Evolutionary conservation across 2,888 invertebrate genomes (phyloP), one percentile per base, ranked within the genome.

Genomic region (Campoplex nolae): DNA sequence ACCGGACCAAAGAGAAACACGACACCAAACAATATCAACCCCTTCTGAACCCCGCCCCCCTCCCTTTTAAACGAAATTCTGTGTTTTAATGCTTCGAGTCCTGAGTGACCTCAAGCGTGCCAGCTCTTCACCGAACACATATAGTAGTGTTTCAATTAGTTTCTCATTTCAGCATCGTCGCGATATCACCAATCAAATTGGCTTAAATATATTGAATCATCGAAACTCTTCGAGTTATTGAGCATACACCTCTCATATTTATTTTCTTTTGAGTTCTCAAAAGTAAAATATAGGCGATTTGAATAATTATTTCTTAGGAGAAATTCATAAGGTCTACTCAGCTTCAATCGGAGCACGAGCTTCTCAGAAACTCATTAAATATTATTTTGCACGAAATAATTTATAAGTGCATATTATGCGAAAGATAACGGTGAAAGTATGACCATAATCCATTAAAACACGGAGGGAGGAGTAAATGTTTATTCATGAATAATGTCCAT

Each of bases 81-180:
- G 4, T 38, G 38, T 38, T 4, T 38, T 1, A 38, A 38, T 6
- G 38, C 38, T 38, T 38, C 38, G 38, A 38, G 38, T 38, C 6
- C 6, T 38, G 4, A 38, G 38, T 38, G 38, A 6, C 38, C 38
- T 38, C 38, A 23, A 23, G 23, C 23, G 23, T 23, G 23, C 23
- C 23, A 23, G 23, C 23, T 23, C 23, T 23, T 23, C 23, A 23
- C 23, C 23, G 23, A 23, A 23, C 23, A 23, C 23, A 23, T 23
- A 23, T 23, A 23, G 48, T 32, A 71, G 32, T 23, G 48, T 48
- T 23, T 48, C 70, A 71, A 71, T 71, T 71, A 51, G 48, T 48
- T 48, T 71, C 28, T 71, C 70, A 71, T 71, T 32, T 28, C 28
- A 28, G 32, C 16, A 28, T 58, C 58, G 13, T 28, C 28, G 28